Evolutionary conservation across 2,888 invertebrate genomes (phyloP).

Genomic region (Palloptera scutellata): DNA sequence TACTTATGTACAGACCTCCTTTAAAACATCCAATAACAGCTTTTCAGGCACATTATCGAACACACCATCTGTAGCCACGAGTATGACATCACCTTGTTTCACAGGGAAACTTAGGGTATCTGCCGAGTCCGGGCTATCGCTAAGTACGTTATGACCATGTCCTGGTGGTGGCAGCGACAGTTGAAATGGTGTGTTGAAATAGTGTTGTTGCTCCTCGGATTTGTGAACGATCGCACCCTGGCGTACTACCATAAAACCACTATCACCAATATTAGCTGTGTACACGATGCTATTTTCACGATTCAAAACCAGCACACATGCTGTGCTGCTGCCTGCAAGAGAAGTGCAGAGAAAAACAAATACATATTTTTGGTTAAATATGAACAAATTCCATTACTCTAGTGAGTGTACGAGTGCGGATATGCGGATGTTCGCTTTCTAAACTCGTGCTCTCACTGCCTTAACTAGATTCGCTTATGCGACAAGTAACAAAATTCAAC

Average conservation of each 20-base stretch:
- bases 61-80: constrained; percentile 96
- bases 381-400: neutral
- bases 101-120: constrained; percentile 85
- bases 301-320: constrained; percentile 94
- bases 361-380: neutral
- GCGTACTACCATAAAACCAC: constrained; percentile 93
- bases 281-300: constrained; percentile 89
- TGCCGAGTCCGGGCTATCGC: constrained; percentile 93
- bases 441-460: too few species aligned
- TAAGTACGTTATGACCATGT: constrained; percentile 84
- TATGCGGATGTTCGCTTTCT: too few species aligned
- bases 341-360: neutral
- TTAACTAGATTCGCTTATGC: too few species aligned
- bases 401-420: neutral
- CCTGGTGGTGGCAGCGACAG: constrained; percentile 93
- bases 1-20: constrained; percentile 66
- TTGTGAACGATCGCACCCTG: constrained; percentile 87
- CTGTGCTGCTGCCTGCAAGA: constrained; percentile 90
- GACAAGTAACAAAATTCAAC: neutral
- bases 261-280: constrained; percentile 98
- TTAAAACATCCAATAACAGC: constrained; percentile 85
- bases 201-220: constrained; percentile 97
- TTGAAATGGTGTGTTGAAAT: constrained; percentile 99
- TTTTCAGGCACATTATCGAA: constrained; percentile 97
- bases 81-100: constrained; percentile 91